Base-by-base conservation (phyloP, 2,113 vertebrate genomes). In the Ciconia maguari region DNA sequence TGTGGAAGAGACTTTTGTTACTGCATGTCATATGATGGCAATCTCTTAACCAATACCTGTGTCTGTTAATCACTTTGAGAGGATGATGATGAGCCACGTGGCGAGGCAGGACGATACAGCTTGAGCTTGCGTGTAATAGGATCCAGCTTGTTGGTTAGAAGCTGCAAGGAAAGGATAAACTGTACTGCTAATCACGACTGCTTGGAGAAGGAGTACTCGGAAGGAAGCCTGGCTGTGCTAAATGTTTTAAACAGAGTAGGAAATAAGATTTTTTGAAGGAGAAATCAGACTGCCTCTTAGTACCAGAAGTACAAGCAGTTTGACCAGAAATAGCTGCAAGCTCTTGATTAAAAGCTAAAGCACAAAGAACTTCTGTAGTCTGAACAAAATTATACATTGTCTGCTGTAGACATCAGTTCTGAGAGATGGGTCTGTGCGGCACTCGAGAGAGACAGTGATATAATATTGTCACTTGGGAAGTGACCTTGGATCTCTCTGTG, bases 311-410 rank as follows among this genome's bases (percentile, higher is more conserved):
- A 61, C 4, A 5, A 80, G 70, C 20, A 8, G 36, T 86, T 84
- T 75, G 83, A 49, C n/a, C 91, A 95, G 62, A 90, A 91, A 94
- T 93, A 97, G 86, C 89, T 87, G 69, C 90, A 51, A 71, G 55
- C 83, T 84, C 94, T 81, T 87, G 65, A 93, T 89, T 68, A 81
- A 93, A 88, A 89, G 55, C 83, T 95, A 12, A 93, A 93, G 18
- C 82, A 93, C 77, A 94, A 93, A 89, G 87, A 91, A 52, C 74
- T 69, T 86, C 69, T 87, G 89, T 79, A 78, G 46, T 51, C 49
- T 79, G 91, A 94, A 65, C 58, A 93, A 82, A 94, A 93, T 93
- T 79, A 68, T 9, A 18, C 29, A 6, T 65, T 91, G 58, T 94
- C 75, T 93, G 41, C 54, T 26, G 14, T 7, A 75, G 72, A 46